phyloP scores from a whole-genome alignment of 2,888 invertebrate genomes.

The Nomada hirtipes region DNA sequence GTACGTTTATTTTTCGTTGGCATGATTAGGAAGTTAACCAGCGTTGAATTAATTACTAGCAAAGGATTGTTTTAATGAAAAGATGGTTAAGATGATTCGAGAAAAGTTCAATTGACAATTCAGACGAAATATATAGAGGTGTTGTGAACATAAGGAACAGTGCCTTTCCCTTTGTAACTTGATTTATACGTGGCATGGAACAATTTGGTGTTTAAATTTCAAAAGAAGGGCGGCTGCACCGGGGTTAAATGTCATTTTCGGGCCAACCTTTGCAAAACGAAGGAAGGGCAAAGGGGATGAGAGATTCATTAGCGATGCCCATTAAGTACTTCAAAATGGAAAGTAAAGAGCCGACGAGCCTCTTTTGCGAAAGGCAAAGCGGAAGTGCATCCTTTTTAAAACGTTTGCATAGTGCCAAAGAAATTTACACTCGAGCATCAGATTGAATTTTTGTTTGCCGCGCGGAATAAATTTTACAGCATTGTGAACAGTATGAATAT shows the following conservation, averaged over 20 bases:
- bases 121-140: no score
- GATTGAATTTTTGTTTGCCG: background rate
- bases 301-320: constrained; percentile 9
- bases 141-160: no score
- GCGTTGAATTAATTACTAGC: no score
- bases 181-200: background rate
- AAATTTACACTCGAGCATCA: background rate
- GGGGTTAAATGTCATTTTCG: constrained; percentile 7
- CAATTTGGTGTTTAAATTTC: background rate
- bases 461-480: background rate
- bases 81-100: no score
- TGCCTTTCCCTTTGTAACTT: background rate
- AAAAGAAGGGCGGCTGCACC: background rate
- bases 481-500: background rate
- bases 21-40: no score
- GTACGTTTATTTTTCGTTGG: no score
- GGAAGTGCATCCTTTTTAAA: background rate
- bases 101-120: no score
- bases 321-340: background rate
- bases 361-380: constrained; percentile 1
- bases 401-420: constrained; percentile 1
- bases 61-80: no score
- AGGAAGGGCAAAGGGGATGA: background rate
- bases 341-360: background rate
- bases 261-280: background rate